Percentiles rank a stretch among this genome's conserved stretches.
These are phyloP conservation scores for Camelus bactrianus DNA, from an alignment of 2,113 vertebrate genomes.

Conservation along the genomic window DNA sequence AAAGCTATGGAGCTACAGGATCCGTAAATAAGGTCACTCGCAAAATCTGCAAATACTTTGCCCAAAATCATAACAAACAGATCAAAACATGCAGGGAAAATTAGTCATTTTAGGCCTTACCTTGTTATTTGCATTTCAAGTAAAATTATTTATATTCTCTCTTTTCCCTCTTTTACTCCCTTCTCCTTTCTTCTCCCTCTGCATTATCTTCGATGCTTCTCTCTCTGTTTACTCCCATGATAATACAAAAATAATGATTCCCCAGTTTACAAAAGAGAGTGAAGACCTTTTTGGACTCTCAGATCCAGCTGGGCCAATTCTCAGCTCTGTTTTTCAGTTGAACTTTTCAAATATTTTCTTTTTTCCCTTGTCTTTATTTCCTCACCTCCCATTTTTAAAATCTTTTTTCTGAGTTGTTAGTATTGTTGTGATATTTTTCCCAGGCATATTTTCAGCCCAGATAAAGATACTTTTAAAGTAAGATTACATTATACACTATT, in stretches of 20 bases:
- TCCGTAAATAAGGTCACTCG: background rate
- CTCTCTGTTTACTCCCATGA: background rate
- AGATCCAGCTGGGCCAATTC: background rate
- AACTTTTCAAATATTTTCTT: slow-evolving; percentile 2
- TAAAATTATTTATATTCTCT: background rate
- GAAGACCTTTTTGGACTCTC: background rate
- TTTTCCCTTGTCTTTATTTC: background rate
- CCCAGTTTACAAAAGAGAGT: background rate
- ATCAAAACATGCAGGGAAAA: background rate
- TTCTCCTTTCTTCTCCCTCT: background rate
- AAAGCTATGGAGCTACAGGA: background rate
- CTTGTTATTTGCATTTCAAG: background rate
- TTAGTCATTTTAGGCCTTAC: background rate
- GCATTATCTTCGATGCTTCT: background rate
- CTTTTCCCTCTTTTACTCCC: background rate
- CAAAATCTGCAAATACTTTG: background rate
- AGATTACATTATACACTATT: background rate
- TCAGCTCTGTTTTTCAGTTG: background rate
- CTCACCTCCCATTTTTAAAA: background rate
- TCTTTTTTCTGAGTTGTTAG: background rate
- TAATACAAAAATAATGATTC: background rate
- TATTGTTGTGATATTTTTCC: background rate
- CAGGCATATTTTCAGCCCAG: background rate
- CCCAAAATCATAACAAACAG: background rate
- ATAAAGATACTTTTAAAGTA: background rate